Percentiles rank a stretch among this genome's conserved stretches.
Conservation (phyloP, 2,888 invertebrate species). For the Cristatella mucedo region DNA sequence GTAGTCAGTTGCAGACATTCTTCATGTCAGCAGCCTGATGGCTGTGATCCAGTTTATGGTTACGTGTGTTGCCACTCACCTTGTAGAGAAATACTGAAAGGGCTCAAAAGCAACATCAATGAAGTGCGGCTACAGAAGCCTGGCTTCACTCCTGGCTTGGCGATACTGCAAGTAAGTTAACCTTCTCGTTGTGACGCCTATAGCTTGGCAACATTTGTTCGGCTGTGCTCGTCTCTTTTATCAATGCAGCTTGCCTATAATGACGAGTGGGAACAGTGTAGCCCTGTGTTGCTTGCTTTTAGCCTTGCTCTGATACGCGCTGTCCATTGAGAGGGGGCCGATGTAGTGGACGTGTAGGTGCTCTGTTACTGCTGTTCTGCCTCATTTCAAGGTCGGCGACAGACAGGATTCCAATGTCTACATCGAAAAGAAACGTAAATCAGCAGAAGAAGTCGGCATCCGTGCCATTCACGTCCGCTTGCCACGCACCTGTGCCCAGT, state of each 20-base stretch:
- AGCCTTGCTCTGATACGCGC: not conserved
- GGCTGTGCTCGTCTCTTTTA: not conserved
- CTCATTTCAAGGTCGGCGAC: constrained; percentile 64
- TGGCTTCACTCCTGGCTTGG: constrained; percentile 54
- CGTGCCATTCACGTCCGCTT: constrained; percentile 60
- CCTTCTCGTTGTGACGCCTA: not conserved
- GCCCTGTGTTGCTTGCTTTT: not conserved
- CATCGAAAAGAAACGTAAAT: constrained; percentile 84
- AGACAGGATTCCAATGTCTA: constrained; percentile 96
- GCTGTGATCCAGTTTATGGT: too few relatives aligned
- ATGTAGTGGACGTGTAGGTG: too few relatives aligned
- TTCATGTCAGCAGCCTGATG: too few relatives aligned
- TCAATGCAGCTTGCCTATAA: not conserved
- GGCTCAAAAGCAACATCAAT: too few relatives aligned
- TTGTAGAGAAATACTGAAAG: too few relatives aligned
- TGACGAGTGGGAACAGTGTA: not conserved
- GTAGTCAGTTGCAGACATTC: too few relatives aligned
- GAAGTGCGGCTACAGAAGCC: too few relatives aligned
- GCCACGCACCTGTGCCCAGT: constrained; percentile 62
- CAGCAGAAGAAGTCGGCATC: constrained; percentile 78
- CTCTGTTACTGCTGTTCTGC: too few relatives aligned
- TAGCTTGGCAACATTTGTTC: not conserved
- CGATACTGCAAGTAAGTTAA: constrained; percentile 53
- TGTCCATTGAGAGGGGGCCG: too few relatives aligned
- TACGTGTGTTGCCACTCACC: too few relatives aligned